Percentiles rank a stretch among this genome's conserved stretches.
Conservation (phyloP, 2,888 invertebrate species). For the Endomychus coccineus region DNA sequence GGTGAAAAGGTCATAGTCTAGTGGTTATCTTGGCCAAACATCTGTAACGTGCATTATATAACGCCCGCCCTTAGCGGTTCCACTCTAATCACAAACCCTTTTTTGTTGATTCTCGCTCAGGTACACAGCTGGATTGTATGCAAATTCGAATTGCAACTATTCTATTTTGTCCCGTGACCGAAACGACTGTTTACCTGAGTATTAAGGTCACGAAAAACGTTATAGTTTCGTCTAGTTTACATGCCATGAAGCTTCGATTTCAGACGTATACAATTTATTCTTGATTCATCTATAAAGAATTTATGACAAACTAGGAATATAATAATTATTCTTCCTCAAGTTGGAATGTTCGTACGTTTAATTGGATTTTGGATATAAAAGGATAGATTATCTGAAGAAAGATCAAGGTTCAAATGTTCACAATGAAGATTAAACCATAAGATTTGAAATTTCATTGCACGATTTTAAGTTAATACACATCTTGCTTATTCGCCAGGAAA, state of each 20-base stretch:
- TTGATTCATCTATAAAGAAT: too few species aligned
- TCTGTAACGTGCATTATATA: constrained; percentile 28
- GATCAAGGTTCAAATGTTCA: too few species aligned
- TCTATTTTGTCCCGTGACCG: constrained; percentile 32
- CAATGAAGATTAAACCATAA: too few species aligned
- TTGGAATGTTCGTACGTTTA: too few species aligned
- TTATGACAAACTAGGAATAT: too few species aligned
- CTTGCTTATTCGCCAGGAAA: too few species aligned
- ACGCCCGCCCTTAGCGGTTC: constrained; percentile 18
- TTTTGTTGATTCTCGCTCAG: constrained; percentile 22
- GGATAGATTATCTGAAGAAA: too few species aligned
- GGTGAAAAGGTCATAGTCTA: constrained; percentile 11
- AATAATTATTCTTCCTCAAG: too few species aligned
- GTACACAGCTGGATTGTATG: constrained; percentile 31
- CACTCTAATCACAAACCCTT: constrained; percentile 21
- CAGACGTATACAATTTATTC: too few species aligned
- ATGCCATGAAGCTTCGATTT: background rate
- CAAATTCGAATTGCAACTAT: constrained; percentile 35
- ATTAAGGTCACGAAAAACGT: background rate
- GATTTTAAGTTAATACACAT: too few species aligned
- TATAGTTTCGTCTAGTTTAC: background rate
- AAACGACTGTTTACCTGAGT: constrained; percentile 26
- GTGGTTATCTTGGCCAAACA: constrained; percentile 29
- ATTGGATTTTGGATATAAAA: too few species aligned
- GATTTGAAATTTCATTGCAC: too few species aligned